A percentile compares a stretch with the other conserved stretches of the same genome.
Conservation (phyloP, 2,888 invertebrate species). For the Prosapia bicincta region DNA sequence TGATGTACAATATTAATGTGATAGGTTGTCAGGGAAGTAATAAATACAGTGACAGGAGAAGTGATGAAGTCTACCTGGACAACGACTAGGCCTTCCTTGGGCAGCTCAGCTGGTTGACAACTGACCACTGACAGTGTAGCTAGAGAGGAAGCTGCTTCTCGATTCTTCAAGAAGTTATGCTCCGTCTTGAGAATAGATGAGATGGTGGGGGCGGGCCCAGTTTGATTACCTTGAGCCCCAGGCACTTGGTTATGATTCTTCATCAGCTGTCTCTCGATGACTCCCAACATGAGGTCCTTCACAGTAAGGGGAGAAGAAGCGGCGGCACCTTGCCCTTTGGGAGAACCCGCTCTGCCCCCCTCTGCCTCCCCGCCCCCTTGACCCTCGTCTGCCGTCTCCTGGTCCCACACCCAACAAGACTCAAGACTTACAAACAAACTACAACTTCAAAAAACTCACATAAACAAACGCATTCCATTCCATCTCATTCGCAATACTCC, state of each 20-base stretch:
- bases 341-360: slow-evolving; percentile 44
- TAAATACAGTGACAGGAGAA: background rate
- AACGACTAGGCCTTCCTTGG: slow-evolving; percentile 64
- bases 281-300: slow-evolving; percentile 76
- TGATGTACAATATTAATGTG: background rate
- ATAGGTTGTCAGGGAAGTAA: background rate
- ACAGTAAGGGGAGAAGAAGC: slow-evolving; percentile 60
- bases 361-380: slow-evolving; percentile 51
- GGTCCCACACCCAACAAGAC: slow-evolving; percentile 34
- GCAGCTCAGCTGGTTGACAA: slow-evolving; percentile 49
- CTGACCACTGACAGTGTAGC: slow-evolving; percentile 67
- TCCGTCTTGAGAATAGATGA: slow-evolving; percentile 58
- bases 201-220: slow-evolving; percentile 51
- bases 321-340: slow-evolving; percentile 44
- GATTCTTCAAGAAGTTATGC: slow-evolving; percentile 49
- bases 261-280: slow-evolving; percentile 76
- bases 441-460: background rate
- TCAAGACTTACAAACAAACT: slow-evolving; percentile 33
- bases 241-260: slow-evolving; percentile 53
- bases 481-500: background rate
- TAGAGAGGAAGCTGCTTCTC: slow-evolving; percentile 49
- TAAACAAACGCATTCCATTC: slow-evolving; percentile 5
- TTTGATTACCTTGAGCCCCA: slow-evolving; percentile 36
- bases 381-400: slow-evolving; percentile 85
- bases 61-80: slow-evolving; percentile 49